Evolutionary conservation across 2,888 invertebrate genomes (phyloP), one percentile per base, ranked within the genome.

Genomic region (Therioaphis trifolii): DNA sequence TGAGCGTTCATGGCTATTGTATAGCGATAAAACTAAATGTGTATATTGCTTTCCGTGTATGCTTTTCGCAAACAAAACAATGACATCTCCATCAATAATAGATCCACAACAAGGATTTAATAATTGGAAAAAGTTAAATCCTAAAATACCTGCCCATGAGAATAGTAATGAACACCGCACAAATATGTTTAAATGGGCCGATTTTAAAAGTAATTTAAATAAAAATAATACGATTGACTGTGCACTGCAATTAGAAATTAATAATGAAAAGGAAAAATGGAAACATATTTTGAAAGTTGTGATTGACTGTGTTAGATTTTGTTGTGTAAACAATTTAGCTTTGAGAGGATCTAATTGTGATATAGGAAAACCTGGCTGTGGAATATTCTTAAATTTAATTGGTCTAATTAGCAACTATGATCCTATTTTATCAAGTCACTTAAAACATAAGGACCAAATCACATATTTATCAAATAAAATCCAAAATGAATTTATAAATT

Each of bases 41-140:
- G 12, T 69, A 0, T 43, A 69, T 15, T 69, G 43, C 15, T 69
- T 69, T 43, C 68, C 43, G 0, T 69, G 68, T 43, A 69, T 69
- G 43, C 68, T 69, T 43, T 69, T 69, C 14, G 43, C 15, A 24
- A 69, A 69, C 14, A 69, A 69, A 69, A 69, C 68, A 43, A 69
- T 69, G 43, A 69, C 68, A 27, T 72, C 52, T 9, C 29, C 52
- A 72, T 0, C 72, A 52, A 52, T 52, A 9, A 52, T 4, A 52
- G 9, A 72, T 72, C 72, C 72, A 14, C n/a, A 35, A 72, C 52
- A 72, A 35, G 72, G 29, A 21, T 72, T 72, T 72, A 49, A 72
- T 71, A 71, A 71, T 71, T 46, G 71, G 46, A 71, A 71, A 71
- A 71, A 71, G 29, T 12, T 71, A 24, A 71, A 72, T 72, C 52